phyloP scores from a whole-genome alignment of 2,888 invertebrate genomes.

The Exocentrus adspersus region DNA sequence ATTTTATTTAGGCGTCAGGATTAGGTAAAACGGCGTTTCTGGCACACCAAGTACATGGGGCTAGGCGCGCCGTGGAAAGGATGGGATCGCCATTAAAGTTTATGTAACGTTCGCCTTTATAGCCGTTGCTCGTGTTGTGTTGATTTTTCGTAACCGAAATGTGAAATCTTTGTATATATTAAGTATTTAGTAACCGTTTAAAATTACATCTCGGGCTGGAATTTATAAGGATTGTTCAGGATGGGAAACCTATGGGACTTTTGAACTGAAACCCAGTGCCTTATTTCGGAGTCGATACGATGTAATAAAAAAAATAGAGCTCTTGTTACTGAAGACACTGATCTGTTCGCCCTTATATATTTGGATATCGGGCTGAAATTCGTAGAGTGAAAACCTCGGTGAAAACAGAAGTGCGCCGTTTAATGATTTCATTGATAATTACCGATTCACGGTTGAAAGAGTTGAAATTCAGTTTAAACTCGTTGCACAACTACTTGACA shows the following conservation, averaged over 20 bases:
- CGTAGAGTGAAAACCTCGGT: background rate
- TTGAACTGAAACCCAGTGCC: too few species aligned
- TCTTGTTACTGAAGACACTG: too few species aligned
- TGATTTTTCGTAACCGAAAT: slow-evolving; percentile 39
- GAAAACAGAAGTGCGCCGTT: slow-evolving; percentile 8
- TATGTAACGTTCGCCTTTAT: slow-evolving; percentile 21
- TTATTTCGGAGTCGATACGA: too few species aligned
- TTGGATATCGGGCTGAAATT: background rate
- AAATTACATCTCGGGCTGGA: slow-evolving; percentile 4
- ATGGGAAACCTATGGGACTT: too few species aligned
- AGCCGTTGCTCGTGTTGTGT: slow-evolving; percentile 32
- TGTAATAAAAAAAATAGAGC: too few species aligned
- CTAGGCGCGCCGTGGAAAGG: slow-evolving; percentile 6
- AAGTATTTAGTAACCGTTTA: slow-evolving; percentile 30
- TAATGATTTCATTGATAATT: slow-evolving; percentile 46
- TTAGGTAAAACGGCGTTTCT: background rate
- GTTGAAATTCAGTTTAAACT: slow-evolving; percentile 48
- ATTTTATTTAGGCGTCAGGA: too few species aligned
- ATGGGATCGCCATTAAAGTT: slow-evolving; percentile 24
- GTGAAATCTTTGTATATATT: slow-evolving; percentile 34
- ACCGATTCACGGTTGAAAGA: slow-evolving; percentile 50
- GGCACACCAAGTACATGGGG: slow-evolving; percentile 1
- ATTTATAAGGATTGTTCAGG: background rate
- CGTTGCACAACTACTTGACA: slow-evolving; percentile 49
- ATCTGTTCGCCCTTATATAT: too few species aligned